Base-by-base conservation (phyloP, 2,797 vertebrate species). In the Dendrocincla fuliginosa region DNA sequence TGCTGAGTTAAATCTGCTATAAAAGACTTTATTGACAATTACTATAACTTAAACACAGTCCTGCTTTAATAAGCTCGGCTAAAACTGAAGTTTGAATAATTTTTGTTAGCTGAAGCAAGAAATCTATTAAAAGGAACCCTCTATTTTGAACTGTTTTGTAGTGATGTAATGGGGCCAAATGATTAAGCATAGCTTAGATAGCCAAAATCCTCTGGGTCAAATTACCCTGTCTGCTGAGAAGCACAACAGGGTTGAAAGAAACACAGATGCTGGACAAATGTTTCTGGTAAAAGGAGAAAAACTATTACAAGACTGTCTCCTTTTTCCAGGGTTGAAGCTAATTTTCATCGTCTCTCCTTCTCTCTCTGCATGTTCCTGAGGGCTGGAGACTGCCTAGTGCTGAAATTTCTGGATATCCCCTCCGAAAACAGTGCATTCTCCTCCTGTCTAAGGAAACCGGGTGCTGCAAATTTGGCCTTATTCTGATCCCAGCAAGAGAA, bases 21-120 rank as follows among this genome's bases (percentile, higher is more conserved):
- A 96, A 96, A 95, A 90, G 52, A 84, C 55, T 97, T 96, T 96
- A 95, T 95, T 96, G 92, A 96, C 92, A 95, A 96, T 92, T 94
- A 71, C 78, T 95, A 49, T 86, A 92, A 87, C 89, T 95, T 95
- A 92, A 96, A 95, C 74, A 93, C 33, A 92, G 85, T 56, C 84
- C 64, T 89, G 60, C 82, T 92, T 84, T 94, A 95, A 92, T 93
- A 87, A 92, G 87, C 63, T 55, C 47, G 33, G 71, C 59, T 93
- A 87, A 93, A 93, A 95, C 74, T 90, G 68, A 93, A 95, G 74
- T 79, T 90, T 24, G 71, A 94, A 93, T 87, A 77, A 73, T 89
- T 93, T 93, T 93, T 94, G 70, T 91, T 84, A 91, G 83, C 68
- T 89, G 84, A 96, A 91, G 50, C 79, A 95, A 92, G 79, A 87